These are phyloP conservation scores for Ondatra zibethicus DNA, from an alignment of 2,113 vertebrate species.

Conservation along the genomic window DNA sequence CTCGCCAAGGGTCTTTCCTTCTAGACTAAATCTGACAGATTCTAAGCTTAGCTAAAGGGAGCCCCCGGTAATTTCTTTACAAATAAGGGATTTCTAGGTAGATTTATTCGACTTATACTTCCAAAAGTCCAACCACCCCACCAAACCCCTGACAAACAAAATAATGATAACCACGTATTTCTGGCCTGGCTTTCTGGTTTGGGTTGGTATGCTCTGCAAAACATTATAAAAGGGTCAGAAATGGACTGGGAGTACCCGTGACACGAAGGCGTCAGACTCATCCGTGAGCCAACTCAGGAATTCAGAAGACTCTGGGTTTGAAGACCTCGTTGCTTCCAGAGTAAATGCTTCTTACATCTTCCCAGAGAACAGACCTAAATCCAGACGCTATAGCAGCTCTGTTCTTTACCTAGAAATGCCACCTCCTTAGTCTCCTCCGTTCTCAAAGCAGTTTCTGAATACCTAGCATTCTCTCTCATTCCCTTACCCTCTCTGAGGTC, in stretches of 20 bases:
- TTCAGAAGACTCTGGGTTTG: slow-evolving; percentile 67
- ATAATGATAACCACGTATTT: not conserved
- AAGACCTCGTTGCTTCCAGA: slow-evolving; percentile 52
- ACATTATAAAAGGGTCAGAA: not conserved
- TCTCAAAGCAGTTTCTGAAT: slow-evolving; percentile 3
- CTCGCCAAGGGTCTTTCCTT: not conserved
- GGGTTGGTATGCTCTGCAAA: not conserved
- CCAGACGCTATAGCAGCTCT: not conserved
- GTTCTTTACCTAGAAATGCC: slow-evolving; percentile 24
- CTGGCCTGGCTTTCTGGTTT: not conserved
- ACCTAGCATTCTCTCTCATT: not conserved
- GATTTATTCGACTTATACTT: not conserved
- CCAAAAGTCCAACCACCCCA: not conserved
- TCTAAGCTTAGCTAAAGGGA: not conserved
- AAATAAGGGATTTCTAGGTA: not conserved
- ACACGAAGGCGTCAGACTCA: slow-evolving; percentile 72
- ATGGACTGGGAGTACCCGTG: not conserved
- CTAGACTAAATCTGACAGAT: slow-evolving; percentile 8
- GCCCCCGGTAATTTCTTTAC: not conserved
- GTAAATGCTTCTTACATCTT: slow-evolving; percentile 4
- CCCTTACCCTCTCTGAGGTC: not conserved
- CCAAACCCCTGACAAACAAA: not conserved
- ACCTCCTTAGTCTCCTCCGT: not conserved
- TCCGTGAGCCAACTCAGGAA: slow-evolving; percentile 36
- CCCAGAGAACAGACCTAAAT: not conserved